These are phyloP conservation scores for Rhopalosiphum maidis DNA, from an alignment of 1,140 invertebrate genomes.

Conservation along the genomic window DNA sequence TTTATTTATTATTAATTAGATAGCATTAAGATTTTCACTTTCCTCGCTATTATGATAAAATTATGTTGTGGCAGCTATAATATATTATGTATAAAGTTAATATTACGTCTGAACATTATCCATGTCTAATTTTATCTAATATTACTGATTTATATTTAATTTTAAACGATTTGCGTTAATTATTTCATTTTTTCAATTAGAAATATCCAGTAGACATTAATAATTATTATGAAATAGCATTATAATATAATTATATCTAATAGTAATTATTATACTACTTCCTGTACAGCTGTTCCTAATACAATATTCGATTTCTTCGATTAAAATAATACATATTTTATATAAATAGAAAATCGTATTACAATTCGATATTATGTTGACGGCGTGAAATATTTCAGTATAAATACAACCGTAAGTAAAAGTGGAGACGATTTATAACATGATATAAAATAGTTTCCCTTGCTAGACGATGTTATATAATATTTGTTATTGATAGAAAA, in stretches of 20 bases:
- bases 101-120: not conserved
- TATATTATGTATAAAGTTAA: not conserved
- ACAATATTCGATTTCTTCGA: not conserved
- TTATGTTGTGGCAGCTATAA: not conserved
- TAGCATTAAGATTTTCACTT: conserved; percentile 17
- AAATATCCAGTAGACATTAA: not conserved
- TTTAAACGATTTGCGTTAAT: not conserved
- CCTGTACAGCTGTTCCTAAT: not conserved
- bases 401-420: not conserved
- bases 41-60: not conserved
- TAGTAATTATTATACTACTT: not conserved
- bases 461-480: not conserved
- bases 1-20: not conserved
- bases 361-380: not conserved
- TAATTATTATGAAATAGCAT: not conserved
- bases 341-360: not conserved
- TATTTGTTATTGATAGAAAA: not conserved
- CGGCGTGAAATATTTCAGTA: not conserved
- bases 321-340: not conserved
- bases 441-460: not conserved
- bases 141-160: not conserved
- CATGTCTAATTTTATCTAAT: not conserved
- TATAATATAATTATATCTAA: not conserved
- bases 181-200: not conserved
- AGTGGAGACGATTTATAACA: not conserved